A percentile compares a stretch with the other conserved stretches of the same genome.
Conservation (phyloP, 2,113 vertebrate species). For the Alectura lathami region DNA sequence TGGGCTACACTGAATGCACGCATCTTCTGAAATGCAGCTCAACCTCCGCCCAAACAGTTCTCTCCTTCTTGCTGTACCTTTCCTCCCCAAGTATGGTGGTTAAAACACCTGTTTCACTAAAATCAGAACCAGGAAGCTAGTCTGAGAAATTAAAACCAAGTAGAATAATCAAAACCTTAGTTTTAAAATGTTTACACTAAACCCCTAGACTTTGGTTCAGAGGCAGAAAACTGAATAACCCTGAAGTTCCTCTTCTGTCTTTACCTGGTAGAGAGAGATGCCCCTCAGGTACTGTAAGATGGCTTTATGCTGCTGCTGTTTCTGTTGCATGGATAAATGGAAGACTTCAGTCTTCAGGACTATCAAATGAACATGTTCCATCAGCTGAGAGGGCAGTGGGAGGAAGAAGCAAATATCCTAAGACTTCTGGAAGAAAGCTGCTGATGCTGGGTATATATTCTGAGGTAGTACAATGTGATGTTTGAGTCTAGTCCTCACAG, state of each 20-base stretch:
- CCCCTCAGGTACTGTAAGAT: neutral
- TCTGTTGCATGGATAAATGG: neutral
- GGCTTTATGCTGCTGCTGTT: neutral
- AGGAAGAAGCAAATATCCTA: neutral
- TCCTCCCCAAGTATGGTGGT: neutral
- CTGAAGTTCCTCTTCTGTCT: neutral
- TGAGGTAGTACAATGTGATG: no score
- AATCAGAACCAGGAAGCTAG: neutral
- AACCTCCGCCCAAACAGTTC: neutral
- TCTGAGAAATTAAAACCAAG: neutral
- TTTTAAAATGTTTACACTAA: neutral
- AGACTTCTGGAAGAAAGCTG: neutral
- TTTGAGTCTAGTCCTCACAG: neutral
- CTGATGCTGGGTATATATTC: neutral
- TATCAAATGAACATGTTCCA: neutral
- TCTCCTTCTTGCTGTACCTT: neutral
- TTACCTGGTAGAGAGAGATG: neutral
- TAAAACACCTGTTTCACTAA: neutral
- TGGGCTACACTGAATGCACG: neutral
- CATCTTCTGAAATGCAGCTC: neutral
- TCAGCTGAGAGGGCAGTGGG: neutral
- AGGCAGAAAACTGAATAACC: neutral
- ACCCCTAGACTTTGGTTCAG: slow-evolving; percentile 3
- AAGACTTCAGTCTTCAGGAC: neutral
- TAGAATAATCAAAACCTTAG: neutral